Evolutionary conservation across 2,888 invertebrate genomes (phyloP).

Genomic region (Boloria selene): DNA sequence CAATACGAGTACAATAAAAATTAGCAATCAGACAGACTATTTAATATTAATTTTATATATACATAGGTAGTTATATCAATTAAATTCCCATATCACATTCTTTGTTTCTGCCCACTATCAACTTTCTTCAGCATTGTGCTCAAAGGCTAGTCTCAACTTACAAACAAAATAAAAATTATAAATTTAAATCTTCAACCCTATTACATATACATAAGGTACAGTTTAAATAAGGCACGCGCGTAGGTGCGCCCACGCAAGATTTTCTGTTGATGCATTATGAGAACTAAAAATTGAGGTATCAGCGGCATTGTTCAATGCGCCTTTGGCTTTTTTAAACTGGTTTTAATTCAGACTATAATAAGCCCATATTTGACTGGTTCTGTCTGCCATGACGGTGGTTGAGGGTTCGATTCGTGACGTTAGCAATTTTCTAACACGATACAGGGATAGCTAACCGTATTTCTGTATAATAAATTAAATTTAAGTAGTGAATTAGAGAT

Average conservation of each 20-base stretch:
- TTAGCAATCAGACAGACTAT: too few species aligned
- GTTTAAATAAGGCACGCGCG: slow-evolving; percentile 29
- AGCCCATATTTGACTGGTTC: background rate
- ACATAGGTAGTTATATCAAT: background rate
- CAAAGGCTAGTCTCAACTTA: slow-evolving; percentile 31
- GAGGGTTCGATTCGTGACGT: background rate
- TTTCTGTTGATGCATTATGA: slow-evolving; percentile 49
- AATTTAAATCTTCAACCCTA: slow-evolving; percentile 29
- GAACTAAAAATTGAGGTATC: slow-evolving; percentile 46
- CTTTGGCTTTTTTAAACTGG: slow-evolving; percentile 5
- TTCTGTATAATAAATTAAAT: too few species aligned
- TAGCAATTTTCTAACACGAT: background rate
- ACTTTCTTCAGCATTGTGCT: slow-evolving; percentile 27
- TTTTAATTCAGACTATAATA: background rate
- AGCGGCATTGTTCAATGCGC: slow-evolving; percentile 36
- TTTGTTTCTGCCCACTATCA: slow-evolving; percentile 24
- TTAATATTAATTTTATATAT: too few species aligned
- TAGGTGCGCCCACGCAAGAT: slow-evolving; percentile 49
- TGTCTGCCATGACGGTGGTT: background rate
- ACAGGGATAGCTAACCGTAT: too few species aligned
- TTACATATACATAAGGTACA: slow-evolving; percentile 14
- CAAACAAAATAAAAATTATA: slow-evolving; percentile 26
- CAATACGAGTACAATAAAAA: too few species aligned
- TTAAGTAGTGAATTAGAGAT: too few species aligned
- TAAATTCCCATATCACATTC: background rate